A percentile compares a stretch with the other conserved stretches of the same genome.
Evolutionary conservation across 1,140 invertebrate genomes (phyloP).

Genomic region (Protaetia brevitarsis): DNA sequence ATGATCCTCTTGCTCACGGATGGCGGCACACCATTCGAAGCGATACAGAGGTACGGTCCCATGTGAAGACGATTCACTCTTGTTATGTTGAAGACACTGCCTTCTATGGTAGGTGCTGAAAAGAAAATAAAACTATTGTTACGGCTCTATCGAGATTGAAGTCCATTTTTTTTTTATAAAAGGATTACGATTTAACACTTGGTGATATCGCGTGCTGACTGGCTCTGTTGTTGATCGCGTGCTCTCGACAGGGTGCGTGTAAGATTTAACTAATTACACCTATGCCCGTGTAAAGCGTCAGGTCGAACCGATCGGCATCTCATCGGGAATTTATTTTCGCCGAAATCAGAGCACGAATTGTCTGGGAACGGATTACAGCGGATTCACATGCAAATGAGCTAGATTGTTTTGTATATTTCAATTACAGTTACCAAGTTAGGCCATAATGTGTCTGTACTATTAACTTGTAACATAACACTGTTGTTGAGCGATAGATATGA

Average conservation of each 20-base stretch:
- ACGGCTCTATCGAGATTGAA: neutral
- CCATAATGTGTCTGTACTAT: too few species aligned
- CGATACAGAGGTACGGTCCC: slow-evolving; percentile 86
- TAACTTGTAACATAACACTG: too few species aligned
- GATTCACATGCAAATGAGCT: slow-evolving; percentile 6
- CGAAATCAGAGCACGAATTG: neutral
- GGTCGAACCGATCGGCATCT: neutral
- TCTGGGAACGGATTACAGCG: neutral
- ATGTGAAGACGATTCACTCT: slow-evolving; percentile 82
- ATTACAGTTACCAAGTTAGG: neutral
- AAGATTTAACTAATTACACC: slow-evolving; percentile 18
- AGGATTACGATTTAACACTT: slow-evolving; percentile 4
- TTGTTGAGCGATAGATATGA: too few species aligned
- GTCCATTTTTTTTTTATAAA: neutral
- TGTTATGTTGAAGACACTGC: slow-evolving; percentile 72
- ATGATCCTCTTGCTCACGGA: slow-evolving; percentile 85
- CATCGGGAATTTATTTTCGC: slow-evolving; percentile 4
- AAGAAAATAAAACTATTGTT: slow-evolving; percentile 36
- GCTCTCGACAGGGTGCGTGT: neutral
- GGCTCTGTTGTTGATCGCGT: neutral
- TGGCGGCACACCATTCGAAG: slow-evolving; percentile 82
- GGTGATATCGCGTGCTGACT: neutral
- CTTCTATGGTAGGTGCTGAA: slow-evolving; percentile 68
- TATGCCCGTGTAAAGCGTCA: neutral
- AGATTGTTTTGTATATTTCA: neutral